A percentile compares a stretch with the other conserved stretches of the same genome.
Evolutionary conservation across 2,797 vertebrate species (phyloP).

Genomic region (Sus cebifrons): DNA sequence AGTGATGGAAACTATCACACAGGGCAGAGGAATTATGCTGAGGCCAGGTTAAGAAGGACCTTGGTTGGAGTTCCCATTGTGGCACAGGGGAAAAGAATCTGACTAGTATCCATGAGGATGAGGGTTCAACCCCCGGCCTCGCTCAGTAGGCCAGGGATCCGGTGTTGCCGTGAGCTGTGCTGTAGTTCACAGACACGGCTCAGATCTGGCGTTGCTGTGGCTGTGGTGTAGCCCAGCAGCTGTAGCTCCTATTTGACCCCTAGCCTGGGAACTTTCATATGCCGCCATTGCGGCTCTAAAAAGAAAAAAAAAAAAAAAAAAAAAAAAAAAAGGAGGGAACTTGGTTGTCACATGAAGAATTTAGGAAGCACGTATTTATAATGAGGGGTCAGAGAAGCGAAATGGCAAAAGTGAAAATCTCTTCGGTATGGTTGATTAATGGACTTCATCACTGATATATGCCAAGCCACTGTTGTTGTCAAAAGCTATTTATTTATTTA

Average conservation of each 20-base stretch:
- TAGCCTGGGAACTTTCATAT: too few relatives aligned
- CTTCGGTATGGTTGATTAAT: slow-evolving; percentile 19
- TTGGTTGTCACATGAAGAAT: slow-evolving; percentile 22
- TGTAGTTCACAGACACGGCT: too few relatives aligned
- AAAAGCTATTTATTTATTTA: slow-evolving; percentile 33
- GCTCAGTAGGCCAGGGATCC: too few relatives aligned
- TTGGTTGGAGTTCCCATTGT: background rate
- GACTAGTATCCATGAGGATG: too few relatives aligned
- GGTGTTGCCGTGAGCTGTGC: too few relatives aligned
- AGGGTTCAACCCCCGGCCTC: too few relatives aligned
- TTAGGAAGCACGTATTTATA: slow-evolving; percentile 66
- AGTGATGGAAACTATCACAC: background rate
- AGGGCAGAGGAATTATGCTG: background rate
- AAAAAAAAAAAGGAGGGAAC: background rate
- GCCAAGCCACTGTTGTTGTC: slow-evolving; percentile 3
- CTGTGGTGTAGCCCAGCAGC: too few relatives aligned
- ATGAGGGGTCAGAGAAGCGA: slow-evolving; percentile 15
- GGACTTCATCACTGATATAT: slow-evolving; percentile 40
- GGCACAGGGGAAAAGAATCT: too few relatives aligned
- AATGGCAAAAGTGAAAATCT: slow-evolving; percentile 51
- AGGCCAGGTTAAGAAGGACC: background rate
- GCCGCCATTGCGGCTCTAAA: too few relatives aligned
- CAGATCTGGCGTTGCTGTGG: too few relatives aligned
- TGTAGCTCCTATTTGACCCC: too few relatives aligned
- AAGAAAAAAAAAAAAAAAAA: too few relatives aligned